Conservation (phyloP, 2,797 vertebrate genomes). For the Orestias chungarensis region DNA sequence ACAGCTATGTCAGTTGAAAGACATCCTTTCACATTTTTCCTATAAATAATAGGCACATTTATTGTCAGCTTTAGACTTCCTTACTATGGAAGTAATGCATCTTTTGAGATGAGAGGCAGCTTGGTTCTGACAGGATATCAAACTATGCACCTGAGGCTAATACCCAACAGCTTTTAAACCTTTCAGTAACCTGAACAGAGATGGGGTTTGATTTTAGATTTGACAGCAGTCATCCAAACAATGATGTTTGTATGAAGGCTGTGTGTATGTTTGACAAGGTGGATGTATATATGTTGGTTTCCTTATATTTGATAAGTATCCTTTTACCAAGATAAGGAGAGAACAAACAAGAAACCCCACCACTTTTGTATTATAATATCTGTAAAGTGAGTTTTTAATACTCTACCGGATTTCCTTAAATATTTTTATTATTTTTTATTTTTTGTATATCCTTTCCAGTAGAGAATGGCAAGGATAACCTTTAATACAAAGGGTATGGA, state of each 20-base stretch:
- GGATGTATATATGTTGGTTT: not conserved
- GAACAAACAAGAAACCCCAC: not conserved
- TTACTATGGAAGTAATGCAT: conserved; percentile 3
- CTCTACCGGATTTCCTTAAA: too few relatives aligned
- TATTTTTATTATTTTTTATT: too few relatives aligned
- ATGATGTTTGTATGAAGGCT: too few relatives aligned
- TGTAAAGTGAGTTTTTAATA: not conserved
- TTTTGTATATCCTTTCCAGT: too few relatives aligned
- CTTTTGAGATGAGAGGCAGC: not conserved
- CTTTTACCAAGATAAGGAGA: not conserved
- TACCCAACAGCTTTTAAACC: conserved; percentile 4
- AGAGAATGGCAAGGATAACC: too few relatives aligned
- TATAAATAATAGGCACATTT: not conserved
- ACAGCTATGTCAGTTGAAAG: not conserved
- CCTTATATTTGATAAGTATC: not conserved
- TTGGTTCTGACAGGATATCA: not conserved
- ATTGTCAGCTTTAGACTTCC: conserved; percentile 1
- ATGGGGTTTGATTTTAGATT: not conserved
- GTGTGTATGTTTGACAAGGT: not conserved
- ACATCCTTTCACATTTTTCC: not conserved
- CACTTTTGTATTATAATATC: not conserved
- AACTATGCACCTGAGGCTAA: not conserved
- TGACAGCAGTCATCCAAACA: not conserved
- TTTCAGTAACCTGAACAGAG: not conserved
- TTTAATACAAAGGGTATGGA: too few relatives aligned